Evolutionary conservation across 1,140 invertebrate genomes (phyloP).

Genomic region (Cherax destructor): DNA sequence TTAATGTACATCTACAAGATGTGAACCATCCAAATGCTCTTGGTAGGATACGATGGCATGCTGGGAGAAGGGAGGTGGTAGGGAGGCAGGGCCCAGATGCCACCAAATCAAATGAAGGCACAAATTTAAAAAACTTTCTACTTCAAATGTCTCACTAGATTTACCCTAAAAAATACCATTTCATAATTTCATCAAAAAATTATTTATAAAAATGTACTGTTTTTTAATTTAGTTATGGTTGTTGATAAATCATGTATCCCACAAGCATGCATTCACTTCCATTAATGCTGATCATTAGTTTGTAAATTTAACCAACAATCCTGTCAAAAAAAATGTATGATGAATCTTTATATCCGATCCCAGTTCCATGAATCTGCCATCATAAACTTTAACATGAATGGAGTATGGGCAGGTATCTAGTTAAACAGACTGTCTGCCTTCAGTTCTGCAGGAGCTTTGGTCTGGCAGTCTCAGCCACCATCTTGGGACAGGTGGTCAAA

Average conservation of each 20-base stretch:
- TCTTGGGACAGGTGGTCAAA: not conserved
- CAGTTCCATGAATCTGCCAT: not conserved
- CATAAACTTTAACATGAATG: not conserved
- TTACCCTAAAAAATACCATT: slow-evolving; percentile 21
- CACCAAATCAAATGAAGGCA: slow-evolving; percentile 36
- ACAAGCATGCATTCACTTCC: slow-evolving; percentile 12
- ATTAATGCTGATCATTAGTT: slow-evolving; percentile 3
- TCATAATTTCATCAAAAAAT: slow-evolving; percentile 7
- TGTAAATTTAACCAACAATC: not conserved
- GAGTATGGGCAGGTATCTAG: not conserved
- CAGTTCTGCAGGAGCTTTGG: slow-evolving; percentile 10
- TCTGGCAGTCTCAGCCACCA: slow-evolving; percentile 9
- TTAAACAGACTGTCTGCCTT: not conserved
- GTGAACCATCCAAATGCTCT: slow-evolving; percentile 33
- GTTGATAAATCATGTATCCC: slow-evolving; percentile 10
- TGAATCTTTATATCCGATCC: not conserved
- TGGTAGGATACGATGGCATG: slow-evolving; percentile 27
- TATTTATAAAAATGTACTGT: not conserved
- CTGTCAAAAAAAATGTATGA: not conserved
- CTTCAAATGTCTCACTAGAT: slow-evolving; percentile 7
- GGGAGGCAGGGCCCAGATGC: slow-evolving; percentile 24
- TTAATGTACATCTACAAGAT: slow-evolving; percentile 42
- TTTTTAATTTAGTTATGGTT: not conserved
- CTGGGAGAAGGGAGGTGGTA: slow-evolving; percentile 8
- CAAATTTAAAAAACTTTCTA: slow-evolving; percentile 29